Evolutionary conservation across 2,113 vertebrate species (phyloP), one percentile per base, ranked within the genome.

Genomic region (Seriola quinqueradiata): DNA sequence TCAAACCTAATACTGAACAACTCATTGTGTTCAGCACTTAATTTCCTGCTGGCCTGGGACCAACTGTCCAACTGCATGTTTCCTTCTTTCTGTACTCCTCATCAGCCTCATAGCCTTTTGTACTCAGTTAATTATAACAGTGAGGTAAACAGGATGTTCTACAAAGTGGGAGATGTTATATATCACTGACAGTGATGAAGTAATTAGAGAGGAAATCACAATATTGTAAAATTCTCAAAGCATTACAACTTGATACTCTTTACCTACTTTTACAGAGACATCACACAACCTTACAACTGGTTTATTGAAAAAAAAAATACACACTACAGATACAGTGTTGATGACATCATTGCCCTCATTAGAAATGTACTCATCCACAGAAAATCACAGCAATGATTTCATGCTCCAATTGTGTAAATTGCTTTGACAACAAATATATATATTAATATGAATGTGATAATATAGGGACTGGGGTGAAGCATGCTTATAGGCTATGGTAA

Each of bases 21-120:
- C 40, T 67, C 23, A 57, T 55, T 67, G 21, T 23, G 52, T 68
- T 54, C 8, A 36, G 36, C 10, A 3, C 25, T 58, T 76, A 34
- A 75, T 55, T 55, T 77, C 67, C 59, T 70, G 50, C 16, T 58
- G 40, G 25, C 16, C 21, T 34, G 28, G 54, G 63, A 63, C 6
- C 4, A 10, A 54, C 5, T 38, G 40, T 54, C 57, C 80, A 55
- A 16, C 54, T 54, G 14, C 46, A 61, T 38, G 34, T 46, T 10
- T 63, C n/a, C 12, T 34, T 34, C 16, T 52, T 28, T 80, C 42
- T 52, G 34, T 42, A 7, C n/a, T 50, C 38, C 12, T 55, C 28
- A 40, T 70, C 79, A 64, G 17, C 48, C 28, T 77, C 46, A 60
- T 21, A 5, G 12, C 5, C 16, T 32, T 69, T 74, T 50, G 54